Evolutionary conservation across 2,113 vertebrate genomes (phyloP).

Genomic region (Furnarius figulus): DNA sequence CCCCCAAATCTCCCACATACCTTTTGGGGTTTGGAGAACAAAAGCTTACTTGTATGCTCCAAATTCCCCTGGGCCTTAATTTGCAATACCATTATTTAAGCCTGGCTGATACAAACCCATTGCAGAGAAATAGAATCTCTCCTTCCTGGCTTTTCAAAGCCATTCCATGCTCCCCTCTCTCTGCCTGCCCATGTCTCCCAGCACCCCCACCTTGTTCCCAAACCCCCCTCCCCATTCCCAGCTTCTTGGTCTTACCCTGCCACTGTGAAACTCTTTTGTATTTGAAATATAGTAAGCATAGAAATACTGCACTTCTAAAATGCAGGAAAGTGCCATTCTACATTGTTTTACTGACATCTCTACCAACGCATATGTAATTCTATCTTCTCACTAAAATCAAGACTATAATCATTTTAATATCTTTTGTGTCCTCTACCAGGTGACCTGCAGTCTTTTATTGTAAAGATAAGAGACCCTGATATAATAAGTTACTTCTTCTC

Average conservation of each 20-base stretch:
- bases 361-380: not conserved
- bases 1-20: conserved; percentile 27
- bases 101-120: conserved; percentile 26
- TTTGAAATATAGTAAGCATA: not conserved
- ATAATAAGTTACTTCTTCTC: conserved; percentile 29
- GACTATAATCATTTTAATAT: conserved; percentile 25
- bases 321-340: not conserved
- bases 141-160: conserved; percentile 23
- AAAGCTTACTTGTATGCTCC: conserved; percentile 27
- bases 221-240: rapidly evolving
- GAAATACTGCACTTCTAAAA: not conserved
- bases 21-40: conserved; percentile 53
- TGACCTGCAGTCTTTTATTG: not conserved
- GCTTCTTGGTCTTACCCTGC: not conserved
- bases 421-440: conserved; percentile 15
- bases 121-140: conserved; percentile 43
- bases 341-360: not conserved
- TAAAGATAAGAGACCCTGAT: not conserved
- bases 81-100: conserved; percentile 58
- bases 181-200: not conserved
- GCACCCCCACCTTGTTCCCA: rapidly evolving
- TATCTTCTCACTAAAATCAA: conserved; percentile 7
- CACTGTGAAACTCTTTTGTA: not conserved
- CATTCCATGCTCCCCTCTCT: not conserved
- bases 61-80: conserved; percentile 53